Base-by-base conservation (phyloP, 1,140 invertebrate genomes). In the Sesamia nonagrioides region DNA sequence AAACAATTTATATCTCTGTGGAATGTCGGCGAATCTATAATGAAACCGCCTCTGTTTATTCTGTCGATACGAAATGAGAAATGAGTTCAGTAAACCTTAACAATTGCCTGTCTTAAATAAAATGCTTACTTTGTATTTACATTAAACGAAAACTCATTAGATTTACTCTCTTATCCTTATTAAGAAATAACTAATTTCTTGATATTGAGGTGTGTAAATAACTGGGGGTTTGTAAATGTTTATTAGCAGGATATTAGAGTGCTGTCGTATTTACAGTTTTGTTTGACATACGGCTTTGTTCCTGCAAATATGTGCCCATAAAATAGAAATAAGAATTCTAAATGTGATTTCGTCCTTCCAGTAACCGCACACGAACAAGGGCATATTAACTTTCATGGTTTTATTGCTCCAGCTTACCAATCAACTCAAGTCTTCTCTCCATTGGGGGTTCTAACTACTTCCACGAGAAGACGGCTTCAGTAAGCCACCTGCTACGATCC, bases 31-130 rank as follows among this genome's bases (percentile, higher is more conserved):
- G 83, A 89, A 88, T 89, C 85, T 88, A 83, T 92, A 89, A 91
- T 91, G 88, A 91, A 92, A 92, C 88, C 86, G 84, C 76, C 66
- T 82, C 79, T 90, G 88, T 91, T 92, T 89, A 89, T 91, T 92
- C 81, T 90, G 86, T 77, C 85, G 82, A 92, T 90, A 85, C 85
- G 84, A 89, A 90, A 91, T 91, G 89, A 92, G 88, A 90, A 89
- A 88, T 85, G 86, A 86, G 86, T 89, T 83, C 89, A 87, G 84
- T 84, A 88, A 91, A 84, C 86, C 86, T 88, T 91, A 85, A 89
- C 85, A 86, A 90, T 88, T 82, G 83, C 72, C 58, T 33, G 56
- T 42, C 56, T 61, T 40, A 75, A 75, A 75, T 61, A 75, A 56
- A 40, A 48, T 50, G 42, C 13, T n/a, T 33, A 60, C 72, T 42